Percentiles rank a stretch among this genome's conserved stretches.
Conservation (phyloP, 2,888 invertebrate genomes). For the Erebia aethiops region DNA sequence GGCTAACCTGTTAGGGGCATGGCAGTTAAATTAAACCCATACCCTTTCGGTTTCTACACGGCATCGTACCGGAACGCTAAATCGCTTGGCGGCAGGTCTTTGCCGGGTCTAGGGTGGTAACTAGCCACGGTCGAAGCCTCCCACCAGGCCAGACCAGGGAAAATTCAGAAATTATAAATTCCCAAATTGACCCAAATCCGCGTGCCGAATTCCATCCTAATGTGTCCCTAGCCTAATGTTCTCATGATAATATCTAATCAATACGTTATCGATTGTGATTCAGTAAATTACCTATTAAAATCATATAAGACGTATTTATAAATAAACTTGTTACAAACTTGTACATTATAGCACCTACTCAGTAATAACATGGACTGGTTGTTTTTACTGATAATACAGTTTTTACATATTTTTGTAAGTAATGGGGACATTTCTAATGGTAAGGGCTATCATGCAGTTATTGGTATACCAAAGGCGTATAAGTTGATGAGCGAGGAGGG, state of each 20-base stretch:
- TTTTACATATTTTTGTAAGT: background rate
- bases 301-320: background rate
- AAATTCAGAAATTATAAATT: no score
- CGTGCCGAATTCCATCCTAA: no score
- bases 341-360: background rate
- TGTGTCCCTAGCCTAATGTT: background rate
- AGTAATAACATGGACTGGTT: background rate
- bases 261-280: constrained; percentile 3
- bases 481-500: constrained; percentile 46
- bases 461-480: constrained; percentile 57
- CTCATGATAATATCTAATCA: background rate
- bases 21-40: no score
- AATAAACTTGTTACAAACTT: background rate
- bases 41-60: no score
- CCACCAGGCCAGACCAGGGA: no score
- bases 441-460: constrained; percentile 54
- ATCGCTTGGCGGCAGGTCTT: no score
- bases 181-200: no score
- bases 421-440: background rate
- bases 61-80: no score
- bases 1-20: no score
- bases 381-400: background rate
- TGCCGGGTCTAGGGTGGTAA: no score
- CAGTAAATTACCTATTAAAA: constrained; percentile 1
- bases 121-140: no score